Percentiles rank a stretch among this genome's conserved stretches.
These are phyloP conservation scores for Aphrophora alni DNA, from an alignment of 2,888 invertebrate genomes.

Conservation along the genomic window DNA sequence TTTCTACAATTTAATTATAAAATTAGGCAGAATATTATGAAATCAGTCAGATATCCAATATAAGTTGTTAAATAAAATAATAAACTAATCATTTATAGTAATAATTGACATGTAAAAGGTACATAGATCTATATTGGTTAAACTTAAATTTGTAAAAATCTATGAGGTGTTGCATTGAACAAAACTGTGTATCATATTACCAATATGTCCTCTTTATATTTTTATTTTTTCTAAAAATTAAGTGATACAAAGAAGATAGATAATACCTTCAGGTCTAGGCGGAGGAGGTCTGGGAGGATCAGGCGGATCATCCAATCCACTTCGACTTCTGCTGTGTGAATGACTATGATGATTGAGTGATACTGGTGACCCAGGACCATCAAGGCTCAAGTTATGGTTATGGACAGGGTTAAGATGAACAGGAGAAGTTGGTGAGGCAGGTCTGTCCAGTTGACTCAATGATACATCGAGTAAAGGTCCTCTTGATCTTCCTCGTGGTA, in stretches of 20 bases:
- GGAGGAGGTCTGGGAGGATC: constrained; percentile 86
- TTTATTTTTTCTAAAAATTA: too few species aligned
- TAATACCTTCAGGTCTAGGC: constrained; percentile 78
- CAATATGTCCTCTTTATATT: too few species aligned
- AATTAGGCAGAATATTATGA: too few species aligned
- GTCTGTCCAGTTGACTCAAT: constrained; percentile 65
- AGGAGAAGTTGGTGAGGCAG: constrained; percentile 58
- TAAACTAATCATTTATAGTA: too few species aligned
- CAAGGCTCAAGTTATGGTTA: constrained; percentile 1
- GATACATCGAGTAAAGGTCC: constrained; percentile 70
- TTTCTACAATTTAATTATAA: too few species aligned
- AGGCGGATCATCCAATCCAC: constrained; percentile 56
- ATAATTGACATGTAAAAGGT: too few species aligned
- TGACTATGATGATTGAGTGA: constrained; percentile 29
- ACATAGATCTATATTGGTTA: too few species aligned
- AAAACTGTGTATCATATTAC: too few species aligned
- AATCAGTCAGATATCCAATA: too few species aligned
- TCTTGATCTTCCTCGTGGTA: constrained; percentile 69
- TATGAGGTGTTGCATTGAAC: too few species aligned
- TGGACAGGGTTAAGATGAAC: constrained; percentile 40
- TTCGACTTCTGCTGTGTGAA: constrained; percentile 51
- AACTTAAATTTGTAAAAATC: too few species aligned
- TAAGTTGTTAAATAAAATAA: too few species aligned
- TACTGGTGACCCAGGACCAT: neutral
- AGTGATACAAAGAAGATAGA: neutral